phyloP scores from a whole-genome alignment of 2,113 vertebrate species.

The Otis tarda region DNA sequence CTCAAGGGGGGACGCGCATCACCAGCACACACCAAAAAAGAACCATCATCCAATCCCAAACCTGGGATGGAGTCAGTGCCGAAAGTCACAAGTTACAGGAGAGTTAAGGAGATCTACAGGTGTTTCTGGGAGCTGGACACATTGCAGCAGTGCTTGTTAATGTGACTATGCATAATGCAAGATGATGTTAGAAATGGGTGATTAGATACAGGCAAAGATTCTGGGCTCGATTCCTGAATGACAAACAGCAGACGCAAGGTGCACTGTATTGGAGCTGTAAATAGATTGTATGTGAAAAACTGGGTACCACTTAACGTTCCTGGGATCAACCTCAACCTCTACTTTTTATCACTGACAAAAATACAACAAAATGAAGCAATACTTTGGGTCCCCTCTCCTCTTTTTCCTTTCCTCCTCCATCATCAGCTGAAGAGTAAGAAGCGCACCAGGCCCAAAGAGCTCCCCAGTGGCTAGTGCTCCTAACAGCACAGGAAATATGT shows the following conservation, averaged over 20 bases:
- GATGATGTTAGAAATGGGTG: neutral
- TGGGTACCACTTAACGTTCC: neutral
- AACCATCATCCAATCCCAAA: neutral
- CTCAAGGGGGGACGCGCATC: neutral
- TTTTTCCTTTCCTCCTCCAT: neutral
- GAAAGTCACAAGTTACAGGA: neutral
- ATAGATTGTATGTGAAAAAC: neutral
- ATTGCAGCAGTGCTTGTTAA: neutral
- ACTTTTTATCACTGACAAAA: neutral
- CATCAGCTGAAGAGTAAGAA: neutral
- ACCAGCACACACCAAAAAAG: neutral
- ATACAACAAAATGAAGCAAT: neutral
- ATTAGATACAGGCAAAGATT: neutral
- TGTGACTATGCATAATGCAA: neutral
- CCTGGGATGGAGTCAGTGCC: neutral
- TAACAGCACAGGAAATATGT: neutral
- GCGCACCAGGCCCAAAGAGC: neutral
- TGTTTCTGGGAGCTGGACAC: neutral
- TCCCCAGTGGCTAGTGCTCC: neutral
- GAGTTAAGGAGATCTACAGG: neutral
- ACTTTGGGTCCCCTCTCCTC: neutral
- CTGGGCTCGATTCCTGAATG: neutral
- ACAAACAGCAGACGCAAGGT: neutral
- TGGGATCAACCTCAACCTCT: neutral
- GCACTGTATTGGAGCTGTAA: neutral